Evolutionary conservation across 1,140 invertebrate species (phyloP), one percentile per base, ranked within the genome.

Genomic region (Pseudomyrmex flavicornis): DNA sequence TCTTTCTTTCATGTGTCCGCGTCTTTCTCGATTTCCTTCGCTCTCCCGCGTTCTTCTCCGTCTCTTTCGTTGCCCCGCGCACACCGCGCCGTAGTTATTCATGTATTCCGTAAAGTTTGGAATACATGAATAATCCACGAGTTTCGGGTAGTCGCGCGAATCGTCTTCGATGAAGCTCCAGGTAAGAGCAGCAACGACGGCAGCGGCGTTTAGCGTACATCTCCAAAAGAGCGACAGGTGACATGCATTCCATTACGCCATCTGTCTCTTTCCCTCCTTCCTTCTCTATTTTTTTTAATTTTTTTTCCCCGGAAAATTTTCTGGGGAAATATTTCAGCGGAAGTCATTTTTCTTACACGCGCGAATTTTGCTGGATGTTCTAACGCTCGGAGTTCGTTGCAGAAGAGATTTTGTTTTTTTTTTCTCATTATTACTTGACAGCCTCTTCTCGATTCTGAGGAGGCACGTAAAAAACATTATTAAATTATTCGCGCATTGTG

Each of bases 21-120:
- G 35, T 35, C 5, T 35, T 35, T 7, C 35, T 35, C 35, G 35
- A 35, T 35, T 35, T 66, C 22, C 63, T 58, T 17, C n/a, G 69
- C 56, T 69, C 58, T 59, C 66, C 0, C 26, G 26, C 26, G 26
- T 26, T 26, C 22, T 26, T 44, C 20, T 44, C 20, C 85, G 58
- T 35, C 4, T 54, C 17, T 13, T 44, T 20, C 59, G 13, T 46
- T 66, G 50, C 65, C 61, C 66, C 63, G 48, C 54, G 54, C 35
- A 35, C 35, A 35, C 35, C 35, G 35, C 58, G 68, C 46, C 50
- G 35, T 74, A 89, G 76, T 87, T 89, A 90, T 89, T 90, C 88
- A 88, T 85, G 72, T 90, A 89, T 90, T 90, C 88, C 85, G 77
- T 74, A 89, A 89, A 74, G 65, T 88, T 76, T 72, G 88, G 88